A percentile compares a stretch with the other conserved stretches of the same genome.
Conservation (phyloP, 2,888 invertebrate genomes). For the Athrips mouffetella region DNA sequence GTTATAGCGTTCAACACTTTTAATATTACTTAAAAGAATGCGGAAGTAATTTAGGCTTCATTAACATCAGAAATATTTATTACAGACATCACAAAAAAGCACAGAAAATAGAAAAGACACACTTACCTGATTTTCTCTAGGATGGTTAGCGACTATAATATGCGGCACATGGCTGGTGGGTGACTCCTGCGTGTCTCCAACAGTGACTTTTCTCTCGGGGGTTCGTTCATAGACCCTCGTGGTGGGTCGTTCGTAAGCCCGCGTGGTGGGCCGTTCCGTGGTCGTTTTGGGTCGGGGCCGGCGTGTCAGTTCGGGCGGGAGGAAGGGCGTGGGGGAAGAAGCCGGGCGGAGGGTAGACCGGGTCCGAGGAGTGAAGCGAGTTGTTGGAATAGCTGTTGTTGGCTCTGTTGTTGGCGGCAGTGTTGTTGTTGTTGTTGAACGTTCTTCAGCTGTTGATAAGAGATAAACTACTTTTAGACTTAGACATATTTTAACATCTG, state of each 20-base stretch:
- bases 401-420: conserved; percentile 26
- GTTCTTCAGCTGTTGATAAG: conserved; percentile 65
- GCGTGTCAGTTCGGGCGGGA: conserved; percentile 35
- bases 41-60: no score
- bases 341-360: conserved; percentile 39
- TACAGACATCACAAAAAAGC: no score
- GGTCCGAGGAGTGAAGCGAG: conserved; percentile 36
- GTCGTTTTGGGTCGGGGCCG: conserved; percentile 43
- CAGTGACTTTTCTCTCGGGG: conserved; percentile 51
- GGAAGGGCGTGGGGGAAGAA: conserved; percentile 43
- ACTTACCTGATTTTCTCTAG: conserved; percentile 86
- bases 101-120: no score
- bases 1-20: no score
- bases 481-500: no score
- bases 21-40: no score
- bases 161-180: conserved; percentile 73
- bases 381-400: conserved; percentile 28
- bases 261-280: conserved; percentile 55
- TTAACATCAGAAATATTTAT: no score
- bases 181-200: conserved; percentile 57
- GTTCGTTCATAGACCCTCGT: conserved; percentile 63
- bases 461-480: no score
- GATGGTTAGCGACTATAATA: conserved; percentile 82
- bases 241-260: conserved; percentile 57
- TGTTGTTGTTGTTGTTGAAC: conserved; percentile 38